These are phyloP conservation scores for Podotricha telesiphe DNA, from an alignment of 2,888 invertebrate species.

Conservation along the genomic window DNA sequence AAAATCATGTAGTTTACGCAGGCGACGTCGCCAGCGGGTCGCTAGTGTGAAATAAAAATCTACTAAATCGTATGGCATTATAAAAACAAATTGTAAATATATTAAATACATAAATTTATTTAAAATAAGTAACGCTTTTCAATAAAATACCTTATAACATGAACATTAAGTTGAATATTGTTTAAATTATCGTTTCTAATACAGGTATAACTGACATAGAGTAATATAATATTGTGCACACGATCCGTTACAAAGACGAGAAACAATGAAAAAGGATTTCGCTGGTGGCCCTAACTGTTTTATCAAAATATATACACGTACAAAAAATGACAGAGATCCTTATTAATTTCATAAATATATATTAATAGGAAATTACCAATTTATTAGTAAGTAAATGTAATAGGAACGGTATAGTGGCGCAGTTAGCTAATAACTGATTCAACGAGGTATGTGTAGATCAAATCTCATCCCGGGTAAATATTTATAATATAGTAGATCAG, in stretches of 20 bases:
- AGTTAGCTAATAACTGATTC: too few relatives aligned
- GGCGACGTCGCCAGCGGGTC: too few relatives aligned
- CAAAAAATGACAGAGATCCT: conserved; percentile 46
- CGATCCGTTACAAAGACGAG: conserved; percentile 61
- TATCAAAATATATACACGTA: conserved; percentile 44
- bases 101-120: background rate
- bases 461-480: too few relatives aligned
- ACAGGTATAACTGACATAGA: conserved; percentile 51
- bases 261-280: conserved; percentile 62
- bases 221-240: conserved; percentile 73
- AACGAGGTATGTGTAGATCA: too few relatives aligned
- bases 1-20: too few relatives aligned
- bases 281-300: conserved; percentile 58
- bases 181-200: background rate
- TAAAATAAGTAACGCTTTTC: background rate
- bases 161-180: background rate
- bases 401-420: too few relatives aligned
- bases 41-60: too few relatives aligned
- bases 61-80: too few relatives aligned
- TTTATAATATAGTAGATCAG: too few relatives aligned
- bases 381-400: too few relatives aligned
- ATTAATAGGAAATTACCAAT: too few relatives aligned
- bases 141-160: conserved; percentile 4
- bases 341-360: background rate
- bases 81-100: background rate